phyloP scores from a whole-genome alignment of 2,797 vertebrate genomes.

The Anabas testudineus region DNA sequence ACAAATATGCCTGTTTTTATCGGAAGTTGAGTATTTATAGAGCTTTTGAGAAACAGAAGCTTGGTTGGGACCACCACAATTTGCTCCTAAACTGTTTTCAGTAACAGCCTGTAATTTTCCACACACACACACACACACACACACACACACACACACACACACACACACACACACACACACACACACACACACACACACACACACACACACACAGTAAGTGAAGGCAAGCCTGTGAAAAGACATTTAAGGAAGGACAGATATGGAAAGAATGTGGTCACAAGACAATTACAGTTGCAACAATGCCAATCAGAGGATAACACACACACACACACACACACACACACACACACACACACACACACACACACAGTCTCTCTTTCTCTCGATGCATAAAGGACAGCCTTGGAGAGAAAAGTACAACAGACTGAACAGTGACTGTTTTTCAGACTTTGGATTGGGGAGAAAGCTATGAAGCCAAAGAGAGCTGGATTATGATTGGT shows the following conservation, averaged over 20 bases:
- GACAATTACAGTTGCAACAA: conserved; percentile 24
- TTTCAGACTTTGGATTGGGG: conserved; percentile 53
- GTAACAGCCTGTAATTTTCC: not conserved
- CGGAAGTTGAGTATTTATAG: not conserved
- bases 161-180: too few species aligned
- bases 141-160: too few species aligned
- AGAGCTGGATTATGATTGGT: conserved; percentile 71
- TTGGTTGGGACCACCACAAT: not conserved
- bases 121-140: too few species aligned
- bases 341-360: conserved; percentile 6
- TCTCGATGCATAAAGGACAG: conserved; percentile 14
- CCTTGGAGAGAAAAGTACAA: conserved; percentile 30
- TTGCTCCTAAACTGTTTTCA: not conserved
- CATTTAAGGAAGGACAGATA: conserved; percentile 16
- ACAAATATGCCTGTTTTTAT: too few species aligned
- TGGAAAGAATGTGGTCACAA: conserved; percentile 39
- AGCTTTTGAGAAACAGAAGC: conserved; percentile 10
- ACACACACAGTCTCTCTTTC: conserved; percentile 1
- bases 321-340: conserved; percentile 5
- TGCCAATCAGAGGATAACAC: not conserved
- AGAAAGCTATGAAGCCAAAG: conserved; percentile 36
- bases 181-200: too few species aligned
- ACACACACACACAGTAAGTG: conserved; percentile 1
- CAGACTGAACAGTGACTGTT: conserved; percentile 48
- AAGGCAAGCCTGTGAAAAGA: conserved; percentile 15